A percentile compares a stretch with the other conserved stretches of the same genome.
Conservation (phyloP, 2,888 invertebrate species). For the Lypha dubia region DNA sequence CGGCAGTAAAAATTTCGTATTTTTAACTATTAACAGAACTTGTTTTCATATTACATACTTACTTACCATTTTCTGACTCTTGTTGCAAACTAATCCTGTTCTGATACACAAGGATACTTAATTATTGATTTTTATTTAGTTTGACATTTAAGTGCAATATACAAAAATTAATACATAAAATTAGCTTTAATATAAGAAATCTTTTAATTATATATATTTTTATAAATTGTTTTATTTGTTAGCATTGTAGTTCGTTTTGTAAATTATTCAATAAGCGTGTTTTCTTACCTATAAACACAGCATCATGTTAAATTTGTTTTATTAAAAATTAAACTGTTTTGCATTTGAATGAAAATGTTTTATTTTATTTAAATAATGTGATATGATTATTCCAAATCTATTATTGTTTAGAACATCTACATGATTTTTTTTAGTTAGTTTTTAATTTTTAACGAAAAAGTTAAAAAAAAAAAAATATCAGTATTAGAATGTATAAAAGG, state of each 20-base stretch:
- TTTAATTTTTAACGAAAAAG: not conserved
- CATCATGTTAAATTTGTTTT: not conserved
- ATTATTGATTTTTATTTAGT: not conserved
- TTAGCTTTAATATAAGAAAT: constrained; percentile 42
- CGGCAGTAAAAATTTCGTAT: not conserved
- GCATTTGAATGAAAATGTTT: not conserved
- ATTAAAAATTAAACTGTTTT: not conserved
- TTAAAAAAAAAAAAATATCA: not conserved
- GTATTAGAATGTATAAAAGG: not conserved
- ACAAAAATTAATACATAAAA: constrained; percentile 12
- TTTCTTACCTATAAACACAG: not conserved
- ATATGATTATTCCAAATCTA: constrained; percentile 48
- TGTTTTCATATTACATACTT: not conserved
- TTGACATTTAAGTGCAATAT: constrained; percentile 33
- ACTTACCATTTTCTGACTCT: not conserved
- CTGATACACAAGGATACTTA: constrained; percentile 11
- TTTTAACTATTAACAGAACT: not conserved
- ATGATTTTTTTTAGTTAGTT: constrained; percentile 5
- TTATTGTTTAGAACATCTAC: constrained; percentile 1
- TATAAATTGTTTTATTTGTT: constrained; percentile 37
- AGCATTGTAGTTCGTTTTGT: constrained; percentile 11
- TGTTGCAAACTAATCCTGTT: not conserved
- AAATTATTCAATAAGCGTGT: not conserved
- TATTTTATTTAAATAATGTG: constrained; percentile 37
- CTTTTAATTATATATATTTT: constrained; percentile 20